Evolutionary conservation across 2,797 vertebrate genomes (phyloP).

Genomic region (Distichodus sexfasciatus): DNA sequence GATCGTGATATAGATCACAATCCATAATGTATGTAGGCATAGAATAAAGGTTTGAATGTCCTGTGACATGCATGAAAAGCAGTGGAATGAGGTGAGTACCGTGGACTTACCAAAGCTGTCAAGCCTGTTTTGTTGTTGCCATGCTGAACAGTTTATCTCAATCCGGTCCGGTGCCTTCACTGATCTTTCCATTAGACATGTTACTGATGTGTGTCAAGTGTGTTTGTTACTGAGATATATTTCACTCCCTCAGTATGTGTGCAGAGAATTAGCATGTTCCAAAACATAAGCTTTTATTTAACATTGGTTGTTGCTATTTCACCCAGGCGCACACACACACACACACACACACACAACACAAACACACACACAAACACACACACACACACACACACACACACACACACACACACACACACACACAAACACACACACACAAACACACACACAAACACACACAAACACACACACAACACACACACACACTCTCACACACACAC

Average conservation of each 20-base stretch:
- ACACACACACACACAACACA: neutral
- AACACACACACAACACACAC: neutral
- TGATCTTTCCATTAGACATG: conserved; percentile 13
- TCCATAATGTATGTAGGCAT: too few species aligned
- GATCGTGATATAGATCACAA: too few species aligned
- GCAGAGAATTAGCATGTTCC: neutral
- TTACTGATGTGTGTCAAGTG: neutral
- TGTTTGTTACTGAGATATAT: neutral
- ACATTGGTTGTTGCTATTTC: neutral
- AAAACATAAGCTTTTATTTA: neutral
- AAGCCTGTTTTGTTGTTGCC: conserved; percentile 52
- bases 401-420: too few species aligned
- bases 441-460: neutral
- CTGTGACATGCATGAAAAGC: neutral
- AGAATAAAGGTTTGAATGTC: too few species aligned
- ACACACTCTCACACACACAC: neutral
- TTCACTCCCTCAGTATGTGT: neutral
- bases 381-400: neutral
- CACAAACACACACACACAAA: too few species aligned
- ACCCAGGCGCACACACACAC: neutral
- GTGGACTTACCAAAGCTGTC: conserved; percentile 45
- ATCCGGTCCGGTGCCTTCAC: neutral
- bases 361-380: neutral
- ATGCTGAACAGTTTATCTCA: conserved; percentile 26
- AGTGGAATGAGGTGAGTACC: neutral